phyloP scores from a whole-genome alignment of 1,140 invertebrate species.

The Hycleus cichorii region DNA sequence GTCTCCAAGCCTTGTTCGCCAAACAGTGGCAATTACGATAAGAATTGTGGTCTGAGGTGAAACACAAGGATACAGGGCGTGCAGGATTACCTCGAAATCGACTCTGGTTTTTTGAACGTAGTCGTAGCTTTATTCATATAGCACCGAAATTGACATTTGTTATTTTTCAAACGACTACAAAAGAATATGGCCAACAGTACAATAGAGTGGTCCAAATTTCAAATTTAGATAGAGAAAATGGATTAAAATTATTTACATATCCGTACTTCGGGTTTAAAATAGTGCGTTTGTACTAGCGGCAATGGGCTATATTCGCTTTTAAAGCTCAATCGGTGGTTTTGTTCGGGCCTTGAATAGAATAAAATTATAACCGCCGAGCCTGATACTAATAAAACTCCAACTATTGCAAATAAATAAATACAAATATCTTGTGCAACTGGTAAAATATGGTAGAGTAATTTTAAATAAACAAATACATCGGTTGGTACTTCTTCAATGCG shows the following conservation, averaged over 20 bases:
- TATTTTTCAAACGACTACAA: too few species aligned
- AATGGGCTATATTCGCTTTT: constrained; percentile 21
- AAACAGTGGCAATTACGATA: too few species aligned
- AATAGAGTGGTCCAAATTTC: too few species aligned
- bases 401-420: constrained; percentile 36
- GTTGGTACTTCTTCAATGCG: constrained; percentile 38
- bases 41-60: too few species aligned
- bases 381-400: constrained; percentile 39
- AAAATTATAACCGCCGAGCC: constrained; percentile 31
- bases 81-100: too few species aligned
- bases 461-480: constrained; percentile 32
- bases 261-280: constrained; percentile 15
- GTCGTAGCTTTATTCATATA: too few species aligned
- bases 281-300: constrained; percentile 11
- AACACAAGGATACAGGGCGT: too few species aligned
- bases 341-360: constrained; percentile 4
- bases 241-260: constrained; percentile 18
- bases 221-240: not conserved
- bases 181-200: too few species aligned
- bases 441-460: constrained; percentile 33
- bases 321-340: constrained; percentile 10
- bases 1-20: too few species aligned
- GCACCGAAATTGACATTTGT: too few species aligned
- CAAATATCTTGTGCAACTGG: constrained; percentile 38
- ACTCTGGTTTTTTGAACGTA: too few species aligned